phyloP scores from a whole-genome alignment of 2,888 invertebrate species.

The Rhabditoides inermis region DNA sequence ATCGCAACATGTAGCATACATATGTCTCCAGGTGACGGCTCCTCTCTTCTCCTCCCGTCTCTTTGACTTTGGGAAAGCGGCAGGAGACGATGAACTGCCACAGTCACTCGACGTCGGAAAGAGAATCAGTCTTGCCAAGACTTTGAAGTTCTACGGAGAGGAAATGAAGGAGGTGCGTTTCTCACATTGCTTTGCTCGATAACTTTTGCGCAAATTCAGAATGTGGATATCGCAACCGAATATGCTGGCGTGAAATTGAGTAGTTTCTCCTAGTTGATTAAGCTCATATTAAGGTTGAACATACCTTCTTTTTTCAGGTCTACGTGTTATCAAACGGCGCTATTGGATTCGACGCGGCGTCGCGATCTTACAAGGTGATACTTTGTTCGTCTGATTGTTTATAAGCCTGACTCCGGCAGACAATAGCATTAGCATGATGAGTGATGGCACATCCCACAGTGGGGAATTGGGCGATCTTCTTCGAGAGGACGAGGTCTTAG shows the following conservation, averaged over 20 bases:
- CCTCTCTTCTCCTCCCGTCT: conserved; percentile 50
- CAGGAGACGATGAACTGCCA: conserved; percentile 44
- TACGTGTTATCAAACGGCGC: conserved; percentile 51
- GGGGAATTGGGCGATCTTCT: neutral
- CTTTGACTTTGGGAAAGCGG: conserved; percentile 47
- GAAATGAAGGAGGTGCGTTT: conserved; percentile 39
- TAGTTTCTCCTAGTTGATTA: neutral
- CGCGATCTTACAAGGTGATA: conserved; percentile 35
- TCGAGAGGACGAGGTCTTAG: no score
- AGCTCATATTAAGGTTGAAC: conserved; percentile 1
- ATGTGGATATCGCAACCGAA: neutral
- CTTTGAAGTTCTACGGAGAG: conserved; percentile 45
- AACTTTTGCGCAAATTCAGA: neutral
- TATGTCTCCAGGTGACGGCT: conserved; percentile 52
- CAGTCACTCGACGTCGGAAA: conserved; percentile 42
- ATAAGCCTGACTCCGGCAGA: no score
- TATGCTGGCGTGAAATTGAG: neutral
- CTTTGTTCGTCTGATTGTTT: no score
- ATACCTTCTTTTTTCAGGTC: conserved; percentile 16
- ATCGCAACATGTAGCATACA: no score
- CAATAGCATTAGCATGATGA: neutral
- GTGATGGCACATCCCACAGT: neutral
- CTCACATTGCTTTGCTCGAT: conserved; percentile 7
- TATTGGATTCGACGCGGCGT: conserved; percentile 42
- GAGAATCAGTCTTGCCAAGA: conserved; percentile 32